Evolutionary conservation across 2,888 invertebrate species (phyloP).

Genomic region (Andrena hattorfiana): DNA sequence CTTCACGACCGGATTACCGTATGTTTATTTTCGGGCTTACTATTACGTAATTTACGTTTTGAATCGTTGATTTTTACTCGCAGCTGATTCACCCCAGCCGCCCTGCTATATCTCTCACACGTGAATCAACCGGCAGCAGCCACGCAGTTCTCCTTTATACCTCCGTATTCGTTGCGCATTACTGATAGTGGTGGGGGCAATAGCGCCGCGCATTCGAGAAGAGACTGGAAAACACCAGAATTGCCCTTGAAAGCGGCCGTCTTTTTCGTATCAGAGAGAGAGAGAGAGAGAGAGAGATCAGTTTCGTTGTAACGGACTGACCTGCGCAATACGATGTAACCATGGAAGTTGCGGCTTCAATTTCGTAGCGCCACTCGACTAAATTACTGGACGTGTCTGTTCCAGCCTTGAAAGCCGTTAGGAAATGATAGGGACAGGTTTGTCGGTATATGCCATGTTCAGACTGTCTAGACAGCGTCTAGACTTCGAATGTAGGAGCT

Average conservation of each 20-base stretch:
- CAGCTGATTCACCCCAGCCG: neutral
- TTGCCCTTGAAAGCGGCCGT: constrained; percentile 22
- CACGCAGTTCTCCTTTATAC: constrained; percentile 56
- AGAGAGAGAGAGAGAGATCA: constrained; percentile 6
- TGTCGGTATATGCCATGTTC: neutral
- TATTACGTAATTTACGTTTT: constrained; percentile 7
- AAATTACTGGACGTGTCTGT: too few relatives aligned
- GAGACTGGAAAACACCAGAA: constrained; percentile 28
- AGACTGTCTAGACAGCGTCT: neutral
- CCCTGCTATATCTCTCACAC: constrained; percentile 23
- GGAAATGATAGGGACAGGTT: neutral
- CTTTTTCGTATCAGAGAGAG: constrained; percentile 10
- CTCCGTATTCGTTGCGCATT: constrained; percentile 36
- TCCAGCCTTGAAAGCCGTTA: neutral
- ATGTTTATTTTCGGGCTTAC: neutral
- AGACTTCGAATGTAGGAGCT: neutral
- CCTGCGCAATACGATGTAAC: constrained; percentile 23
- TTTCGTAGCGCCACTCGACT: neutral
- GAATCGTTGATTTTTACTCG: constrained; percentile 18
- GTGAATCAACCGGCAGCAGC: constrained; percentile 36
- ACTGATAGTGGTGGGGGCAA: constrained; percentile 21
- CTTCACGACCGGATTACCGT: neutral
- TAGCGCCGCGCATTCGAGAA: constrained; percentile 18
- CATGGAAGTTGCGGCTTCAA: neutral
- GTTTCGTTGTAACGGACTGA: neutral